phyloP scores from a whole-genome alignment of 64 coral and sea anemone species.

The Dendrophyllia cribrosa region DNA sequence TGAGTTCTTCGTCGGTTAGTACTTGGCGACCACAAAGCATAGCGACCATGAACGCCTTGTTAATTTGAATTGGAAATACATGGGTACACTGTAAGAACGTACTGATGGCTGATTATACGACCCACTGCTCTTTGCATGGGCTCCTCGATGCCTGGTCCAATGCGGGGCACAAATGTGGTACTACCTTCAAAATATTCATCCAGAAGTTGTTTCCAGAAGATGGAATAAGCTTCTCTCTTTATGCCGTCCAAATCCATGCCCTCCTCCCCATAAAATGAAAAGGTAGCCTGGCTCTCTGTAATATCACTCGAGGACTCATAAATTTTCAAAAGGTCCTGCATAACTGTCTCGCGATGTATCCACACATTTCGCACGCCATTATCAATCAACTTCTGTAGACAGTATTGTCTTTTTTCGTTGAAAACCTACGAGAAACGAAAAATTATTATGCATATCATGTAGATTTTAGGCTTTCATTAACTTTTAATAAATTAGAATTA shows the following conservation, averaged over 20 bases:
- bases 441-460: too few species aligned
- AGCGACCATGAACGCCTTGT: too few species aligned
- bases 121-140: conserved; percentile 25
- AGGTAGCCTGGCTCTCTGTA: not conserved
- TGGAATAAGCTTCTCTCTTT: conserved; percentile 39
- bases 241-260: conserved; percentile 63
- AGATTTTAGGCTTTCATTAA: too few species aligned
- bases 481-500: too few species aligned
- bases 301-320: conserved; percentile 1
- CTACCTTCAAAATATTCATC: conserved; percentile 57
- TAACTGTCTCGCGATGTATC: too few species aligned
- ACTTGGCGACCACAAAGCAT: too few species aligned
- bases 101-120: not conserved
- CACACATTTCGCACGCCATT: too few species aligned
- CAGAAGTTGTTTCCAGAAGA: conserved; percentile 58
- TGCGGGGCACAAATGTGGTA: conserved; percentile 42
- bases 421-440: too few species aligned
- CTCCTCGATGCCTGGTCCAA: conserved; percentile 44
- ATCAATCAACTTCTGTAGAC: too few species aligned
- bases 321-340: not conserved
- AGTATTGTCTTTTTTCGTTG: too few species aligned
- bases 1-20: too few species aligned
- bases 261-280: conserved; percentile 39
- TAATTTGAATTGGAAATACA: too few species aligned
- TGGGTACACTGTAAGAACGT: not conserved